A percentile compares a stretch with the other conserved stretches of the same genome.
Conservation (phyloP, 2,888 invertebrate species). For the Drosophila cognata region DNA sequence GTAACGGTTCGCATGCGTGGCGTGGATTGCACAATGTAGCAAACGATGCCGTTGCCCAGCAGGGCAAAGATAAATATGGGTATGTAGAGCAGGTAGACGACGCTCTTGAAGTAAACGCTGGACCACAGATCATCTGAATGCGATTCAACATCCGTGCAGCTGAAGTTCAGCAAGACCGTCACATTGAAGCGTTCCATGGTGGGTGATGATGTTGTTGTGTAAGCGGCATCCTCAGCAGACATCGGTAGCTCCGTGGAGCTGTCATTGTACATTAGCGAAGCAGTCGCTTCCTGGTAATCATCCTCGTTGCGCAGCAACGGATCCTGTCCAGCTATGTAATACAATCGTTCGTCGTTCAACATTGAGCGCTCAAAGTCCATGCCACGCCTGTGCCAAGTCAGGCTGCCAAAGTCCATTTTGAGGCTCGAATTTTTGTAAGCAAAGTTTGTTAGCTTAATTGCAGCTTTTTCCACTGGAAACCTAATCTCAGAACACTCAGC, state of each 20-base stretch:
- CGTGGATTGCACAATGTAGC: slow-evolving; percentile 93
- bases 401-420: slow-evolving; percentile 66
- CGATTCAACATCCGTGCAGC: slow-evolving; percentile 68
- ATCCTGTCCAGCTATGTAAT: slow-evolving; percentile 70
- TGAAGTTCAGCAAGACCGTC: slow-evolving; percentile 63
- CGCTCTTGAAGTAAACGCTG: slow-evolving; percentile 87
- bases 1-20: slow-evolving; percentile 96
- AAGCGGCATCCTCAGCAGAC: slow-evolving; percentile 16
- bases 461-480: slow-evolving; percentile 6
- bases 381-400: slow-evolving; percentile 55
- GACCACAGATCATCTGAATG: slow-evolving; percentile 77
- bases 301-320: slow-evolving; percentile 57
- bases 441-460: slow-evolving; percentile 13
- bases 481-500: slow-evolving; percentile 13
- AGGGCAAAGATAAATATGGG: slow-evolving; percentile 90
- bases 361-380: slow-evolving; percentile 29
- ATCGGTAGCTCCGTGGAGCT: slow-evolving; percentile 48
- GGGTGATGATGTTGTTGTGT: slow-evolving; percentile 15
- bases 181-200: slow-evolving; percentile 50
- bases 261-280: slow-evolving; percentile 45
- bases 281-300: slow-evolving; percentile 53
- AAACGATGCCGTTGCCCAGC: slow-evolving; percentile 92
- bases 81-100: slow-evolving; percentile 90
- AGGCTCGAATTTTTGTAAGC: not conserved
- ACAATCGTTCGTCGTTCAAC: slow-evolving; percentile 55